Percentiles rank a stretch among this genome's conserved stretches.
These are phyloP conservation scores for Platysteira castanea DNA, from an alignment of 2,113 vertebrate genomes.

Conservation along the genomic window DNA sequence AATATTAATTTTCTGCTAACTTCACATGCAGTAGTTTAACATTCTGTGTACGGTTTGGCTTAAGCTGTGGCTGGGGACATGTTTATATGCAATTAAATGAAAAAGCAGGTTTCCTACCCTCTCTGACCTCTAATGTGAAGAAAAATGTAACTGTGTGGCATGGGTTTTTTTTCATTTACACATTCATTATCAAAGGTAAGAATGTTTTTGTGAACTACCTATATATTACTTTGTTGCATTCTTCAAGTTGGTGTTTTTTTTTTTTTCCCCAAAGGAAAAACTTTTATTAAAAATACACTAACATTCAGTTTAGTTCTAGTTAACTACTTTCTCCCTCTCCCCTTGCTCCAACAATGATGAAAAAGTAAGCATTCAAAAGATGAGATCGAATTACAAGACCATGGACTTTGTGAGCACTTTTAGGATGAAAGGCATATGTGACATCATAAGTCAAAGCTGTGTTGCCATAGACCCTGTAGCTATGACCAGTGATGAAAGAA, in stretches of 20 bases:
- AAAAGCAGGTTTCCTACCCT: slow-evolving; percentile 37
- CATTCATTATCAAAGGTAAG: slow-evolving; percentile 6
- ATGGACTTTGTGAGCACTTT: not conserved
- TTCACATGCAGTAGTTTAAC: slow-evolving; percentile 44
- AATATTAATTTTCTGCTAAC: slow-evolving; percentile 58
- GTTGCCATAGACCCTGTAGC: not conserved
- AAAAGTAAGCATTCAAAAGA: not conserved
- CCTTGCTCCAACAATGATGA: not conserved
- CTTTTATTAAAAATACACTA: not conserved
- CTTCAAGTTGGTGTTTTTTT: not conserved
- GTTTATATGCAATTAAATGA: slow-evolving; percentile 56
- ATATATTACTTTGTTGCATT: not conserved
- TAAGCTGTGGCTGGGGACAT: slow-evolving; percentile 52
- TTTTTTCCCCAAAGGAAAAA: not conserved
- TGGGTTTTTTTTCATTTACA: not conserved
- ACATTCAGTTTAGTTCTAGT: not conserved
- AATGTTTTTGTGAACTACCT: not conserved
- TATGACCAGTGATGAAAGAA: not conserved
- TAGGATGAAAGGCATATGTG: not conserved
- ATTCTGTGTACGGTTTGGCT: not conserved
- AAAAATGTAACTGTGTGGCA: not conserved
- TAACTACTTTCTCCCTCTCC: not conserved
- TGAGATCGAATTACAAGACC: not conserved
- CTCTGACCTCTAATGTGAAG: slow-evolving; percentile 36
- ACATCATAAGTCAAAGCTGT: not conserved